phyloP scores from a whole-genome alignment of 2,113 vertebrate species.

The Elephantulus edwardii region DNA sequence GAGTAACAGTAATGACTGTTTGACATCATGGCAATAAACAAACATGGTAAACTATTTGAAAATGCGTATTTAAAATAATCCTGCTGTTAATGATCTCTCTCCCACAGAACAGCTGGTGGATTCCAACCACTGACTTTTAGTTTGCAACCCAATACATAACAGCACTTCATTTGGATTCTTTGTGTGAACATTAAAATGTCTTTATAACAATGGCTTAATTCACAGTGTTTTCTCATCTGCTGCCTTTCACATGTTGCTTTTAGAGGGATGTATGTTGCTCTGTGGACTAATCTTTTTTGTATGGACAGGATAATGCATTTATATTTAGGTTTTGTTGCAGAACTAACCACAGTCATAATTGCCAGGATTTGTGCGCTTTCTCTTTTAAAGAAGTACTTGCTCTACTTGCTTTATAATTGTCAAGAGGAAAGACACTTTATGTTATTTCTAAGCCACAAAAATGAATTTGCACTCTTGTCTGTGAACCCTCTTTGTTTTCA shows the following conservation, averaged over 20 bases:
- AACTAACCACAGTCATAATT: background rate
- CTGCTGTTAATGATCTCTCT: slow-evolving; percentile 22
- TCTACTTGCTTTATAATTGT: background rate
- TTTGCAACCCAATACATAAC: too few relatives aligned
- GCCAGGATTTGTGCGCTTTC: background rate
- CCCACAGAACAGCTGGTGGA: too few relatives aligned
- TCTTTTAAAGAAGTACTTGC: background rate
- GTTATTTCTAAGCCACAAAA: background rate
- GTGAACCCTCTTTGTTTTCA: background rate
- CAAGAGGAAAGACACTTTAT: background rate
- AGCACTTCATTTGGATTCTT: slow-evolving; percentile 26
- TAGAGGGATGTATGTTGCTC: background rate
- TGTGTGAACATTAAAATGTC: background rate
- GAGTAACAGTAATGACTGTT: background rate
- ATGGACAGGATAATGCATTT: background rate
- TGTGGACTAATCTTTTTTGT: background rate
- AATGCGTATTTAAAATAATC: slow-evolving; percentile 13
- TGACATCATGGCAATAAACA: background rate
- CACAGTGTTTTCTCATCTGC: slow-evolving; percentile 42
- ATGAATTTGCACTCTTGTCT: background rate
- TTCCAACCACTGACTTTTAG: too few relatives aligned
- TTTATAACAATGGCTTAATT: slow-evolving; percentile 31
- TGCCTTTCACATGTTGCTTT: background rate
- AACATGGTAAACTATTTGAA: slow-evolving; percentile 44
- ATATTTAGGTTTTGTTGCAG: background rate